Percentiles rank a stretch among this genome's conserved stretches.
These are phyloP conservation scores for Eptatretus burgeri DNA, from an alignment of 2,113 vertebrate species.

Conservation along the genomic window DNA sequence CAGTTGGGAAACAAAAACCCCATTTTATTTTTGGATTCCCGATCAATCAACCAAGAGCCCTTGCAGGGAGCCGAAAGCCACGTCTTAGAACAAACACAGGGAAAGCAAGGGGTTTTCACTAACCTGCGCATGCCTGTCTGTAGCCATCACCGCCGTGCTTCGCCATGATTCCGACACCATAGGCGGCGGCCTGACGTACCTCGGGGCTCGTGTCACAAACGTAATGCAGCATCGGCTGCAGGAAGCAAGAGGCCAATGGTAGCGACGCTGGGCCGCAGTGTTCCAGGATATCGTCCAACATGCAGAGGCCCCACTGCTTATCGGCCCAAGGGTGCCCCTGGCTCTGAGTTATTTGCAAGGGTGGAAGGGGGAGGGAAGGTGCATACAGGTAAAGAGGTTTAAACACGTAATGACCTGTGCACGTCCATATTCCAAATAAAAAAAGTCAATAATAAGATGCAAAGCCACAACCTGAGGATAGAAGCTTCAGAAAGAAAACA, in stretches of 20 bases:
- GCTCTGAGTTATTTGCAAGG: slow-evolving; percentile 21
- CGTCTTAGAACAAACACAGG: no score
- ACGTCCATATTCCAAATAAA: no score
- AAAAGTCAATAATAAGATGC: no score
- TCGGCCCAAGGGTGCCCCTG: slow-evolving; percentile 79
- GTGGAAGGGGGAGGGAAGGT: no score
- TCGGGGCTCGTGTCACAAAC: slow-evolving; percentile 65
- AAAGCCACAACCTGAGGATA: no score
- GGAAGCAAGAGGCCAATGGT: slow-evolving; percentile 67
- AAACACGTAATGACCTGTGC: no score
- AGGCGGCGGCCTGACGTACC: slow-evolving; percentile 73
- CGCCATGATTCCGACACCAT: slow-evolving; percentile 77
- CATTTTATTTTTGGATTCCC: no score
- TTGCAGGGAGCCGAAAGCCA: no score
- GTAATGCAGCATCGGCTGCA: slow-evolving; percentile 55
- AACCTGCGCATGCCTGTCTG: slow-evolving; percentile 70
- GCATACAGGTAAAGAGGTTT: no score
- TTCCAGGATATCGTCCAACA: slow-evolving; percentile 80
- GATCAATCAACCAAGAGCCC: no score
- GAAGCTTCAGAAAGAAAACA: not conserved
- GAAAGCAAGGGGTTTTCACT: not conserved
- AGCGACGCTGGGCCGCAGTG: slow-evolving; percentile 90
- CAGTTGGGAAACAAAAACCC: no score
- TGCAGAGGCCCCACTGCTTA: slow-evolving; percentile 86
- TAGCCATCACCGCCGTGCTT: slow-evolving; percentile 82